These are phyloP conservation scores for Pediacus dermestoides DNA, from an alignment of 2,888 invertebrate genomes.

Conservation along the genomic window DNA sequence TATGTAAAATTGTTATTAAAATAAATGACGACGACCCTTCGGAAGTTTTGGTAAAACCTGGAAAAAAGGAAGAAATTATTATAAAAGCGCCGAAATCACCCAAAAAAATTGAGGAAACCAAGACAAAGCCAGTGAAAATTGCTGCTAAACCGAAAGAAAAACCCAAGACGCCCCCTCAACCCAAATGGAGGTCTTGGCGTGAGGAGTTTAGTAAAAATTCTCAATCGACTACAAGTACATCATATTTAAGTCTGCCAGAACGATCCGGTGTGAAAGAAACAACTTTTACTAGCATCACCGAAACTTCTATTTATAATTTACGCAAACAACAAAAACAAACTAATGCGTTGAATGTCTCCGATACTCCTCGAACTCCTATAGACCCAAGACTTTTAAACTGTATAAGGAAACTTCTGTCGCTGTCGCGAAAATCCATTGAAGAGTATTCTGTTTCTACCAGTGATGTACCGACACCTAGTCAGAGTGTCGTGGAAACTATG, in stretches of 20 bases:
- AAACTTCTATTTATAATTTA: conserved; percentile 27
- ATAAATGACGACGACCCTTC: conserved; percentile 38
- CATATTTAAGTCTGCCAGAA: conserved; percentile 46
- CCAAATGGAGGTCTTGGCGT: conserved; percentile 35
- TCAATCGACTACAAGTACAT: conserved; percentile 41
- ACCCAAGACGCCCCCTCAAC: conserved; percentile 1
- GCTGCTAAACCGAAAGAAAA: conserved; percentile 1
- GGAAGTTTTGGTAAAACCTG: conserved; percentile 32
- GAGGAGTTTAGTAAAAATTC: conserved; percentile 41
- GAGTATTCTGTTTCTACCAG: conserved; percentile 50
- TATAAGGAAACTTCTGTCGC: conserved; percentile 52
- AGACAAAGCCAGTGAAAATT: background rate
- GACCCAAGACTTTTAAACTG: conserved; percentile 49
- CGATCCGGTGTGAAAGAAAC: conserved; percentile 20
- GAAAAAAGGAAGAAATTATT: conserved; percentile 13
- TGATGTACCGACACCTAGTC: conserved; percentile 51
- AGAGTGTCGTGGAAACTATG: conserved; percentile 50
- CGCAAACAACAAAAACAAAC: conserved; percentile 35
- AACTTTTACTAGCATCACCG: conserved; percentile 12
- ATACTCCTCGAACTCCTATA: no score
- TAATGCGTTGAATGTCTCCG: no score
- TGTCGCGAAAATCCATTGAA: conserved; percentile 53
- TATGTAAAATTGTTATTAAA: conserved; percentile 46
- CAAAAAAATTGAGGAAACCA: conserved; percentile 9
- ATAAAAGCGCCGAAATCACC: conserved; percentile 8